Percentiles rank a stretch among this genome's conserved stretches.
These are phyloP conservation scores for Nipponia nippon DNA, from an alignment of 2,113 vertebrate genomes.

Conservation along the genomic window DNA sequence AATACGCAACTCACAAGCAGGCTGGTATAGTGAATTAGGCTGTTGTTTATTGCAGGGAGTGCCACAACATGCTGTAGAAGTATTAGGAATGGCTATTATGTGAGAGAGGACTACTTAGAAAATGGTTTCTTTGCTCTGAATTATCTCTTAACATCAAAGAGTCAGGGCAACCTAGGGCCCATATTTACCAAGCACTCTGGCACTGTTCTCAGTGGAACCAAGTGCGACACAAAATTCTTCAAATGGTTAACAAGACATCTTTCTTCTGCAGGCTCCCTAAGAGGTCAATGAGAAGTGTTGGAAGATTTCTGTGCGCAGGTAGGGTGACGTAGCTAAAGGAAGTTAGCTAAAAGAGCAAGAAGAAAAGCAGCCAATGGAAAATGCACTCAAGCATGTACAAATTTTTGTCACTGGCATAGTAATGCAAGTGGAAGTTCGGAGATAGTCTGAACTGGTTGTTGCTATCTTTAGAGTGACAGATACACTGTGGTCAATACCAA, in stretches of 20 bases:
- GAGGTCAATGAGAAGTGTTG: background rate
- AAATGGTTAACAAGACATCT: background rate
- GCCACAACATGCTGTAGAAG: background rate
- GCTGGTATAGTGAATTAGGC: background rate
- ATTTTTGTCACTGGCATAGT: background rate
- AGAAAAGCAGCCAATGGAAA: background rate
- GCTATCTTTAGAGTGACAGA: background rate
- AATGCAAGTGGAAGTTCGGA: background rate
- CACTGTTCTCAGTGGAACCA: background rate
- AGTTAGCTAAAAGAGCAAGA: background rate
- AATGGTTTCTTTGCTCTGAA: background rate
- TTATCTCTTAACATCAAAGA: background rate
- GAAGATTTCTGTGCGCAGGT: background rate
- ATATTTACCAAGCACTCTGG: background rate
- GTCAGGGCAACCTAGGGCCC: background rate
- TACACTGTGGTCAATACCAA: background rate
- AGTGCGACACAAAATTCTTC: background rate
- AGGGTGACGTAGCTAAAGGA: background rate
- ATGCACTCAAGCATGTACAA: background rate
- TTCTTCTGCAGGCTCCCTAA: background rate
- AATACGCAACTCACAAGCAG: background rate
- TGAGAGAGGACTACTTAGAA: background rate
- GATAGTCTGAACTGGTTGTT: background rate
- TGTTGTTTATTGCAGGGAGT: background rate
- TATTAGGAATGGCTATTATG: background rate